Conservation (phyloP, 2,888 invertebrate species). For the Caenorhabditis sp. region DNA sequence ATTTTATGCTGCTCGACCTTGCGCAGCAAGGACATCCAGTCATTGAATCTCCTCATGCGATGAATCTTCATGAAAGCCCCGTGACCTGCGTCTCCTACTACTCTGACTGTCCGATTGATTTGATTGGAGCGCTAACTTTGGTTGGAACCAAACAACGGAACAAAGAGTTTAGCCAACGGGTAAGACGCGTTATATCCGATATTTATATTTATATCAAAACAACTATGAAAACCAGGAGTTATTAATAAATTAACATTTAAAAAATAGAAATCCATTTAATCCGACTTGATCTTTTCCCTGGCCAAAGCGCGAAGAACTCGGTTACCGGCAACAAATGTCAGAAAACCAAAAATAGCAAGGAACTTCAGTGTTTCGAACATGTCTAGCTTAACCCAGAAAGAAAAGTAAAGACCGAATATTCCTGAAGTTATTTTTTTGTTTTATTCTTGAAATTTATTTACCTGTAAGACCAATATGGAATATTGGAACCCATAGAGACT, state of each 20-base stretch:
- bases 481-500: slow-evolving; percentile 89
- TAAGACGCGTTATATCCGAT: slow-evolving; percentile 27
- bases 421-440: too few relatives aligned
- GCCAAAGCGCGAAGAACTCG: slow-evolving; percentile 87
- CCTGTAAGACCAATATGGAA: slow-evolving; percentile 94
- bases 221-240: not conserved
- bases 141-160: slow-evolving; percentile 87
- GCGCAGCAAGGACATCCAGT: slow-evolving; percentile 96
- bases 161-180: slow-evolving; percentile 86
- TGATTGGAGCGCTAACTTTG: slow-evolving; percentile 98
- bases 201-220: not conserved
- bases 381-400: slow-evolving; percentile 94
- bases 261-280: slow-evolving; percentile 14
- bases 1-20: slow-evolving; percentile 97
- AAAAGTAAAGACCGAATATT: slow-evolving; percentile 91
- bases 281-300: slow-evolving; percentile 33
- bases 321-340: slow-evolving; percentile 96
- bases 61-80: slow-evolving; percentile 99
- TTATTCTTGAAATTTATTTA: too few relatives aligned
- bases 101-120: slow-evolving; percentile 97
- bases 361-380: slow-evolving; percentile 97
- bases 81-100: slow-evolving; percentile 97
- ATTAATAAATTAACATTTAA: slow-evolving; percentile 41
- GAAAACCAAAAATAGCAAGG: slow-evolving; percentile 90
- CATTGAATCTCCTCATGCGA: slow-evolving; percentile 99